Base-by-base conservation (phyloP, 2,888 invertebrate species). In the Parapristionchus giblindavisi region DNA sequence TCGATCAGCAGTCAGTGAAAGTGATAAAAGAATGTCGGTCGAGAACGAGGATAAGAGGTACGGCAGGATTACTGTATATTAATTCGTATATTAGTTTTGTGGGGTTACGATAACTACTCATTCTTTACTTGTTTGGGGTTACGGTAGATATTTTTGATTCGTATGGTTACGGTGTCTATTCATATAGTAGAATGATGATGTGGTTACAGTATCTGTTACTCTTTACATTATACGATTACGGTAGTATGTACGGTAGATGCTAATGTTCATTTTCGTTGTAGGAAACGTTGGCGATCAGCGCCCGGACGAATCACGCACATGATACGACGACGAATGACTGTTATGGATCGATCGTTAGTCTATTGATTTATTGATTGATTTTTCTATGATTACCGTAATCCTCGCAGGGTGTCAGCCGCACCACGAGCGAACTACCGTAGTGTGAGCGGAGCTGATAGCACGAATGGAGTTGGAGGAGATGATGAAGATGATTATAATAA, bases 341-440 rank as follows among this genome's bases (percentile, higher is more conserved):
- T 65, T 36, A 43, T 36, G 17, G 63, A 65, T 65, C 27, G 63
- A 65, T 65, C 63, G 63, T 65, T 40, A 65, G 61, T 36, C 14
- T 14, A 24, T 43, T 43, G 17, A 14, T 43, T 43, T 43, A 43
- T 43, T 43, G n/a, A n/a, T n/a, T n/a, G n/a, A n/a, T n/a, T n/a
- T n/a, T n/a, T n/a, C n/a, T n/a, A n/a, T n/a, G n/a, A n/a, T n/a
- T n/a, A n/a, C n/a, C n/a, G n/a, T 27, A 5, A 3, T 40, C 1
- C 14, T 65, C 48, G 43, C 63, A 65, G 63, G 6, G 32, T 43
- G 27, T 43, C 43, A 3, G 63, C 61, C 24, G 24, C 48, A 29
- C 63, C 63, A 43, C 43, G 43, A 5, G 63, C 48, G 43, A 61
- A 40, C 17, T 14, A 38, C 24, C 40, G 43, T 29, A 43, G 63